These are phyloP conservation scores for Campoplex capitator DNA, from an alignment of 2,888 invertebrate species.

Conservation along the genomic window DNA sequence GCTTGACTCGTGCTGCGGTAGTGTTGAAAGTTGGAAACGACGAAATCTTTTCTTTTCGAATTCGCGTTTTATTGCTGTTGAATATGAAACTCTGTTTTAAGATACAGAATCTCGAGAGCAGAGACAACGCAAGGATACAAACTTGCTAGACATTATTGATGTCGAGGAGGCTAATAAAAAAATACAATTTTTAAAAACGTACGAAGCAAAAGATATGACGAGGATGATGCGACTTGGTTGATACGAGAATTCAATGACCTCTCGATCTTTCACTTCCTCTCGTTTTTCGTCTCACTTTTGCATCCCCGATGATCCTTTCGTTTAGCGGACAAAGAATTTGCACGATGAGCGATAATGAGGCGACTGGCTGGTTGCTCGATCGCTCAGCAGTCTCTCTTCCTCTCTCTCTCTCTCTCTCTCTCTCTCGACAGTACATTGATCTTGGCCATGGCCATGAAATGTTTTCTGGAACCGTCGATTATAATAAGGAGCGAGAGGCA, in stretches of 20 bases:
- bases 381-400: too few relatives aligned
- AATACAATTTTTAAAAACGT: too few relatives aligned
- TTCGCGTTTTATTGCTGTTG: too few relatives aligned
- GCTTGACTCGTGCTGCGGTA: neutral
- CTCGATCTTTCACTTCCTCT: constrained; percentile 30
- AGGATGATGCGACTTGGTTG: constrained; percentile 51
- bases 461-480: constrained; percentile 33
- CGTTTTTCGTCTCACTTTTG: constrained; percentile 37
- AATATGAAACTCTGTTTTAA: too few relatives aligned
- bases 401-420: too few relatives aligned
- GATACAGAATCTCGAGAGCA: neutral
- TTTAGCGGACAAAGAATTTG: constrained; percentile 65
- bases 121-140: too few relatives aligned
- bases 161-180: too few relatives aligned
- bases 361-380: constrained; percentile 1
- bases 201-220: constrained; percentile 31
- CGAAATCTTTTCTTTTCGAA: neutral
- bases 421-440: constrained; percentile 57
- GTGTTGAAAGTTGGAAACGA: neutral
- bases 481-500: constrained; percentile 28
- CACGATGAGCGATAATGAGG: constrained; percentile 42
- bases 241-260: constrained; percentile 58
- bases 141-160: too few relatives aligned
- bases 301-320: constrained; percentile 22
- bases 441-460: constrained; percentile 56